phyloP scores from a whole-genome alignment of 2,797 vertebrate species.

The Morus bassanus region DNA sequence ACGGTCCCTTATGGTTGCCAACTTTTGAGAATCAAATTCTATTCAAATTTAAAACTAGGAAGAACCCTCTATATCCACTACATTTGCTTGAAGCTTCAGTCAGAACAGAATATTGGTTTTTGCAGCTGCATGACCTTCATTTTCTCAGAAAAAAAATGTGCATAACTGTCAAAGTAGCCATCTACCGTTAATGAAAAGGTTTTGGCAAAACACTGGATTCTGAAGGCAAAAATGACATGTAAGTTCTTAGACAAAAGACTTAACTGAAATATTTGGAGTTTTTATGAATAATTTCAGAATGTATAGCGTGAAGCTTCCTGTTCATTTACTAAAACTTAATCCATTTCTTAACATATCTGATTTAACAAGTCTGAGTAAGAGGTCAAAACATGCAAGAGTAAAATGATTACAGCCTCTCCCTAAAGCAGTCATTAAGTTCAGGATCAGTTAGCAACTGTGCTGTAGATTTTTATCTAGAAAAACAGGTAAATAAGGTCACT shows the following conservation, averaged over 20 bases:
- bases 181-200: neutral
- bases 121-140: neutral
- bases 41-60: neutral
- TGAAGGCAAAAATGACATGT: neutral
- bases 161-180: neutral
- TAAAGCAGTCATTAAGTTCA: neutral
- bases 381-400: neutral
- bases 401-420: conserved; percentile 21
- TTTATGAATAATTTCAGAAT: neutral
- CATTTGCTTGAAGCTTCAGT: neutral
- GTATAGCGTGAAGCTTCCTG: neutral
- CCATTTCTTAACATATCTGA: neutral
- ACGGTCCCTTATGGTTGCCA: neutral
- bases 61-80: neutral
- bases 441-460: neutral
- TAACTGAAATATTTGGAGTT: neutral
- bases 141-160: neutral
- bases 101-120: neutral
- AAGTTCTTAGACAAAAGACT: neutral
- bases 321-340: neutral
- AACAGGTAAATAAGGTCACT: neutral
- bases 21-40: neutral
- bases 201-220: neutral
- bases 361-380: neutral
- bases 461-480: conserved; percentile 9